phyloP scores from a whole-genome alignment of 2,888 invertebrate species.

The Glyphotaelius pellucidus region DNA sequence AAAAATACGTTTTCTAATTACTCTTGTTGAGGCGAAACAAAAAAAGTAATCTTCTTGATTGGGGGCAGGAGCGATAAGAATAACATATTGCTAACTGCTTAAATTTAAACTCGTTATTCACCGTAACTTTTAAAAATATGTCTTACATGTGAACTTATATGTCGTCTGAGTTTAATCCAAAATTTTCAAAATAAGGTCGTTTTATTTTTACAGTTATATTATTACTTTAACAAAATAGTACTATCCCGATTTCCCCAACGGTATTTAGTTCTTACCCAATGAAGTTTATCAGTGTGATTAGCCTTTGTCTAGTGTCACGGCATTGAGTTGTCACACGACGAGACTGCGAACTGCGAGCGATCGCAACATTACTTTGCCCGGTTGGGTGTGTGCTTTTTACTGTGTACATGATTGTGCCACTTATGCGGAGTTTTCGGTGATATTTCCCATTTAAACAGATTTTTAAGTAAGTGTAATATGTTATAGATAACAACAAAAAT shows the following conservation, averaged over 20 bases:
- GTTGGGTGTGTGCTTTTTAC: constrained; percentile 78
- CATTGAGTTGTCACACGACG: constrained; percentile 74
- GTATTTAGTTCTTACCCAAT: constrained; percentile 6
- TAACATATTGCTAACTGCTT: neutral
- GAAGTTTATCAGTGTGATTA: constrained; percentile 40
- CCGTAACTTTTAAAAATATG: neutral
- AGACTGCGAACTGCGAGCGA: constrained; percentile 72
- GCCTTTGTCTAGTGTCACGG: constrained; percentile 73
- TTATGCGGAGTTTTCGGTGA: constrained; percentile 79
- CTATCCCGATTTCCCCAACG: neutral
- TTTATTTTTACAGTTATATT: neutral
- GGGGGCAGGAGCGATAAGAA: neutral
- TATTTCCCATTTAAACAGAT: constrained; percentile 69
- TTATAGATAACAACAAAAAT: neutral
- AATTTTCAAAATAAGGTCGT: neutral
- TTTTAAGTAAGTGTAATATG: constrained; percentile 54
- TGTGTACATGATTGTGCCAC: constrained; percentile 77
- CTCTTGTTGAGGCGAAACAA: neutral
- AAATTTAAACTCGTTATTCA: neutral
- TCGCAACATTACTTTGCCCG: constrained; percentile 77
- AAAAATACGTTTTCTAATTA: neutral
- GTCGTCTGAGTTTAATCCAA: neutral
- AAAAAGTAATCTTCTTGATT: neutral
- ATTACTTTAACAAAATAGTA: neutral
- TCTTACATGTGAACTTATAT: neutral